Base-by-base conservation (phyloP, 2,797 vertebrate species). In the Artibeus lituratus region DNA sequence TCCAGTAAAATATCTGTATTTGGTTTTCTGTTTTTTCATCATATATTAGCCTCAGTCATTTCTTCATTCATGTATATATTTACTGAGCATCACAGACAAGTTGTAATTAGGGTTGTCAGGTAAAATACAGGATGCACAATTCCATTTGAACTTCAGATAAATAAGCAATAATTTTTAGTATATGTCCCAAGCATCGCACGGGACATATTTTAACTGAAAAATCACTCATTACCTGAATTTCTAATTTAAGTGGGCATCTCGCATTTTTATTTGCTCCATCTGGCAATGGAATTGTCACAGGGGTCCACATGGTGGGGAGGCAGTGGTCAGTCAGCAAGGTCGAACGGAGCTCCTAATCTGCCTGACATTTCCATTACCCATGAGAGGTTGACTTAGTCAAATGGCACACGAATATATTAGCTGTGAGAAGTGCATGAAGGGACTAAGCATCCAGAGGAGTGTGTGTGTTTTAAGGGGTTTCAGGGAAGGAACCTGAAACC, bases 91-190 rank as follows among this genome's bases (percentile, higher is more conserved):
- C 42, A 76, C 37, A 81, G 69, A 15, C 2, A 39, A 86, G 32
- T 29, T 65, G 29, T 42, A 69, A 67, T 72, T 81, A 65, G 32
- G 7, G 10, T 11, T 83, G 8, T 15, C 42, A 42, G 62, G 51
- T 90, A 65, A 73, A 44, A 94, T 65, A 51, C 8, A 67, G 51
- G n/a, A 44, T n/a, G 21, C 19, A 62, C 5, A 10, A 53, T 69
- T 93, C 84, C 29, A 74, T 81, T 62, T 90, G 29, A 82, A 69
- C 74, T 74, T 86, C 42, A 47, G 39, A 51, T 42, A 85, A 80
- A 53, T 9, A 73, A n/a, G 21, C 14, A 91, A 2, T 74, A 29
- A 55, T 55, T 72, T 96, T 80, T 84, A 81, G 57, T 73, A 0
- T 55, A 5, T 53, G 24, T 85, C 49, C 53, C n/a, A 85, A 51